A percentile compares a stretch with the other conserved stretches of the same genome.
phyloP scores from a whole-genome alignment of 2,797 vertebrate genomes.

The Diglossa cyanea region DNA sequence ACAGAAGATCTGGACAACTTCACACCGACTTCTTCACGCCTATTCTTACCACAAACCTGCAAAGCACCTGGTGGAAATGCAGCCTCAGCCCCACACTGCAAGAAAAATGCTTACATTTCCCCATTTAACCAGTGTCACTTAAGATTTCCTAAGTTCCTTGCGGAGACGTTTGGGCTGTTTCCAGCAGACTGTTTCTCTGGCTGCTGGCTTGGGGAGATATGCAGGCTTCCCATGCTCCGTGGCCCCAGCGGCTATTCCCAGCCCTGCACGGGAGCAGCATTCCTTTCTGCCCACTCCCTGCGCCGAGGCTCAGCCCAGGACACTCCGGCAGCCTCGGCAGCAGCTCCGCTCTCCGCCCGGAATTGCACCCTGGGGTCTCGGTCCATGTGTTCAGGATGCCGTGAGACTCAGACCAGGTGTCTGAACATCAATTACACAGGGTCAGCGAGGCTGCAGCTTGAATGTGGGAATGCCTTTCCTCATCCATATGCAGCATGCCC shows the following conservation, averaged over 20 bases:
- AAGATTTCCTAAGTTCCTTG: conserved; percentile 21
- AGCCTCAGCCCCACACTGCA: background rate
- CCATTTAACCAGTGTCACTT: background rate
- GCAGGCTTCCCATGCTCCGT: conserved; percentile 65
- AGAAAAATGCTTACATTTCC: background rate
- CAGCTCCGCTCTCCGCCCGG: background rate
- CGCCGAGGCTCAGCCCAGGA: background rate
- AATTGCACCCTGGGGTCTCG: background rate
- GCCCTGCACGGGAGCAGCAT: conserved; percentile 40
- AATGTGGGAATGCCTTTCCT: background rate
- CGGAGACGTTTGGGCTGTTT: background rate
- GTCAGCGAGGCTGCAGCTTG: background rate
- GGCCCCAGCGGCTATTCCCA: conserved; percentile 61
- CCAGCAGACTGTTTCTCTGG: conserved; percentile 50
- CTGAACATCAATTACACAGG: background rate
- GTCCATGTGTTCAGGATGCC: background rate
- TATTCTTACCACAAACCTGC: background rate
- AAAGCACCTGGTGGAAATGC: background rate
- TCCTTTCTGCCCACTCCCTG: conserved; percentile 65
- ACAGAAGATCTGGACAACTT: background rate
- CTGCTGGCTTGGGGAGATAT: background rate
- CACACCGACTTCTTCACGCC: background rate
- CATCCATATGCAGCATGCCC: background rate
- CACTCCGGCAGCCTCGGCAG: background rate
- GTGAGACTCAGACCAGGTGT: background rate